phyloP scores from a whole-genome alignment of 2,888 invertebrate species.

The Eurytoma adleriae region DNA sequence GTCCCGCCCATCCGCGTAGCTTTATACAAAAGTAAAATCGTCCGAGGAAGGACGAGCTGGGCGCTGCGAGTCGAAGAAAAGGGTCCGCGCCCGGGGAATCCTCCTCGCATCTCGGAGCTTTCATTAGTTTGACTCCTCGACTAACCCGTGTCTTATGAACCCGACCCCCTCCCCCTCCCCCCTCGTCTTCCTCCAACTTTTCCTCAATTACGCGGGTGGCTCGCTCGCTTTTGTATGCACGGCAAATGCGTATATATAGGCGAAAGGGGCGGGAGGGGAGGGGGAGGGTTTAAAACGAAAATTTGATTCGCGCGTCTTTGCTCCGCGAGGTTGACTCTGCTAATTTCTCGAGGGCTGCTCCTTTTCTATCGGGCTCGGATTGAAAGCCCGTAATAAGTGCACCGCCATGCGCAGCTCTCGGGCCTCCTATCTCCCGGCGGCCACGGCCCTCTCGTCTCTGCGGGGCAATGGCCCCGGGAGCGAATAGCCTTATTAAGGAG shows the following conservation, averaged over 20 bases:
- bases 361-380: conserved; percentile 16
- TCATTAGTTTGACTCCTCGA: conserved; percentile 29
- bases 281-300: not conserved
- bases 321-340: conserved; percentile 19
- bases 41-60: not conserved
- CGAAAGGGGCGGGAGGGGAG: too few relatives aligned
- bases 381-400: conserved; percentile 4
- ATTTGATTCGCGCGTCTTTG: conserved; percentile 15
- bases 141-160: not conserved
- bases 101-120: conserved; percentile 8
- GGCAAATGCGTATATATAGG: too few relatives aligned
- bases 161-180: not conserved
- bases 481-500: conserved; percentile 7
- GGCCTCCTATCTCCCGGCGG: not conserved
- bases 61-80: not conserved
- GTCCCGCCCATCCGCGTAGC: not conserved
- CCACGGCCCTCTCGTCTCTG: not conserved
- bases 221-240: not conserved
- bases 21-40: conserved; percentile 7
- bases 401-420: not conserved
- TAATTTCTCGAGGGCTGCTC: conserved; percentile 34
- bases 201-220: conserved; percentile 12
- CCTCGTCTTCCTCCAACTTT: not conserved
- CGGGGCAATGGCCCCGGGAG: not conserved
- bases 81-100: not conserved